A percentile compares a stretch with the other conserved stretches of the same genome.
Conservation (phyloP, 2,797 vertebrate genomes). For the Pelobates cultripes region DNA sequence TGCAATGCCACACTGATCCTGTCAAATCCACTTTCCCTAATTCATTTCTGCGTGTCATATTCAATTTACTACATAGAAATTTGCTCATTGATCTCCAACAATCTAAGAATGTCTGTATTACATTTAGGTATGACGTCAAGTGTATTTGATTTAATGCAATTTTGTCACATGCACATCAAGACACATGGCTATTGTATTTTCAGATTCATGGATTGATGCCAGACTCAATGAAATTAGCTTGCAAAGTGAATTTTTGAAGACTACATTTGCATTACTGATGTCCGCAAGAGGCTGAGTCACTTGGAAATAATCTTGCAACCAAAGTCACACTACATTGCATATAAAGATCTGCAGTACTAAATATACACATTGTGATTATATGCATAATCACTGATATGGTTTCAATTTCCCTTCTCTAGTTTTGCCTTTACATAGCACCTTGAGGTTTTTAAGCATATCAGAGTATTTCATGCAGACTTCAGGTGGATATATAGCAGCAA, state of each 20-base stretch:
- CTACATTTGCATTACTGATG: slow-evolving; percentile 8
- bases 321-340: background rate
- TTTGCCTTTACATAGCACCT: slow-evolving; percentile 51
- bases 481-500: slow-evolving; percentile 41
- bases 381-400: background rate
- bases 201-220: background rate
- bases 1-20: background rate
- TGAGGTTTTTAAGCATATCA: background rate
- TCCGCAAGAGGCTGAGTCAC: background rate
- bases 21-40: background rate
- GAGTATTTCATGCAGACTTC: slow-evolving; percentile 18
- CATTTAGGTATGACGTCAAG: background rate
- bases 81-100: background rate
- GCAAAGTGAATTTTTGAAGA: slow-evolving; percentile 7
- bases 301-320: background rate
- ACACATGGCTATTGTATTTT: background rate
- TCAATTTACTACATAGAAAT: background rate
- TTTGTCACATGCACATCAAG: background rate
- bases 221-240: slow-evolving; percentile 3
- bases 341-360: background rate
- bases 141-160: background rate
- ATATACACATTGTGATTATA: slow-evolving; percentile 6
- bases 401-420: slow-evolving; percentile 6
- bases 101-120: background rate
- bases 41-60: background rate